Evolutionary conservation across 2,113 vertebrate species (phyloP).

Genomic region (Delphinus delphis): DNA sequence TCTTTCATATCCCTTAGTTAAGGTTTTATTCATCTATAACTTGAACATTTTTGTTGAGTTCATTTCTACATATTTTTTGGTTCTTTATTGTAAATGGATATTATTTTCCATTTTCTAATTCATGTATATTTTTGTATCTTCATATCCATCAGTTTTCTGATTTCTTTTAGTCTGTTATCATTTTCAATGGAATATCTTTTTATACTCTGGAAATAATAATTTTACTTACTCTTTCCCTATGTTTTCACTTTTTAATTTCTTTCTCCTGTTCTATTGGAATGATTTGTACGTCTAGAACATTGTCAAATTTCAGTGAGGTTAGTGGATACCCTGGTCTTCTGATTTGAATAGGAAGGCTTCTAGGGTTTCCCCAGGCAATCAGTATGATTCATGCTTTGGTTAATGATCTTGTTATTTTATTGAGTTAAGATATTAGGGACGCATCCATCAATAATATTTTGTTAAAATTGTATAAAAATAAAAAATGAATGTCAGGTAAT

Average conservation of each 20-base stretch:
- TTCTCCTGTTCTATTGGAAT: neutral
- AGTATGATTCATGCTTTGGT: neutral
- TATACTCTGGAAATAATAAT: neutral
- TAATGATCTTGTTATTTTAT: neutral
- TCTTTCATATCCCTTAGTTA: neutral
- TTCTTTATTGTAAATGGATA: neutral
- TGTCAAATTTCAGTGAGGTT: neutral
- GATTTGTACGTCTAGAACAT: neutral
- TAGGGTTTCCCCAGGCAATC: neutral
- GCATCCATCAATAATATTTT: conserved; percentile 9
- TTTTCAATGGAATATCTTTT: neutral
- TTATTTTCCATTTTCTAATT: neutral
- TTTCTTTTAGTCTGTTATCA: neutral
- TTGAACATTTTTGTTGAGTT: neutral
- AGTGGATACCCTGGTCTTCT: neutral
- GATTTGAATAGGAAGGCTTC: neutral
- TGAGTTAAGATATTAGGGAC: neutral
- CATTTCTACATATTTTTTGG: neutral
- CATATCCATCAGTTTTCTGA: neutral
- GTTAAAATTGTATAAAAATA: neutral
- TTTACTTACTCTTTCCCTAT: neutral
- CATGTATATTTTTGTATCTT: neutral
- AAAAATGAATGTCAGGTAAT: neutral
- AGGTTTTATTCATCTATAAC: neutral
- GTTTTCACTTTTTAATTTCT: neutral